phyloP scores from a whole-genome alignment of 2,888 invertebrate genomes.

The Trichopoda pennipes region DNA sequence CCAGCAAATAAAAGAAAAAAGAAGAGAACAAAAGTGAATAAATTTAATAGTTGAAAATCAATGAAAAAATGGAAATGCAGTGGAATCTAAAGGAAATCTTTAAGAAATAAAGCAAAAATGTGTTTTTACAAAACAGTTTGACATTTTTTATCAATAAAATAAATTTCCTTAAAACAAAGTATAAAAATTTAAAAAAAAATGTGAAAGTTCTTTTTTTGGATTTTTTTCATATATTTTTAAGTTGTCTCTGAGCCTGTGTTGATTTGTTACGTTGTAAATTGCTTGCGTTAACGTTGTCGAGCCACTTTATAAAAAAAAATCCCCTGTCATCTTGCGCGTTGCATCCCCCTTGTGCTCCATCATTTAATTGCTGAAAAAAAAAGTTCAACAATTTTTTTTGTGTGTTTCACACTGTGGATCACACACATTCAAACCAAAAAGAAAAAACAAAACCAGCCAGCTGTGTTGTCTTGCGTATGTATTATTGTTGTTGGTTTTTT shows the following conservation, averaged over 20 bases:
- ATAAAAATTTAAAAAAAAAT: slow-evolving; percentile 29
- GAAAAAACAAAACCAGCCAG: slow-evolving; percentile 58
- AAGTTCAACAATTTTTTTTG: slow-evolving; percentile 60
- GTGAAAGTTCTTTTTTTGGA: slow-evolving; percentile 54
- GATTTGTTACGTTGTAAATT: slow-evolving; percentile 67
- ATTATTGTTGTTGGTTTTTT: slow-evolving; percentile 65
- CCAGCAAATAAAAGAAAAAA: slow-evolving; percentile 13
- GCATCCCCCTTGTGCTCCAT: slow-evolving; percentile 57
- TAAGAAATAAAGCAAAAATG: slow-evolving; percentile 43
- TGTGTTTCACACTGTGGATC: slow-evolving; percentile 57
- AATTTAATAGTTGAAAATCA: slow-evolving; percentile 54
- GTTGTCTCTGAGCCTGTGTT: slow-evolving; percentile 62
- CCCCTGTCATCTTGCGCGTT: slow-evolving; percentile 59
- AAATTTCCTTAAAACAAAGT: slow-evolving; percentile 19
- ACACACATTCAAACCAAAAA: slow-evolving; percentile 62
- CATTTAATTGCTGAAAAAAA: slow-evolving; percentile 50
- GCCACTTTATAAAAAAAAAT: slow-evolving; percentile 60
- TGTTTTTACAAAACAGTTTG: slow-evolving; percentile 22
- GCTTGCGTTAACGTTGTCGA: slow-evolving; percentile 61
- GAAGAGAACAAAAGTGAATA: slow-evolving; percentile 23
- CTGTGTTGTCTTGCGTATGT: slow-evolving; percentile 67
- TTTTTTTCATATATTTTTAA: slow-evolving; percentile 36
- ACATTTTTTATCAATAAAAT: not conserved
- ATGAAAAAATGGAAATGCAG: slow-evolving; percentile 53
- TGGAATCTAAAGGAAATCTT: slow-evolving; percentile 41